Percentiles rank a stretch among this genome's conserved stretches.
These are phyloP conservation scores for Drosophila incognita DNA, from an alignment of 2,888 invertebrate genomes.

Conservation along the genomic window DNA sequence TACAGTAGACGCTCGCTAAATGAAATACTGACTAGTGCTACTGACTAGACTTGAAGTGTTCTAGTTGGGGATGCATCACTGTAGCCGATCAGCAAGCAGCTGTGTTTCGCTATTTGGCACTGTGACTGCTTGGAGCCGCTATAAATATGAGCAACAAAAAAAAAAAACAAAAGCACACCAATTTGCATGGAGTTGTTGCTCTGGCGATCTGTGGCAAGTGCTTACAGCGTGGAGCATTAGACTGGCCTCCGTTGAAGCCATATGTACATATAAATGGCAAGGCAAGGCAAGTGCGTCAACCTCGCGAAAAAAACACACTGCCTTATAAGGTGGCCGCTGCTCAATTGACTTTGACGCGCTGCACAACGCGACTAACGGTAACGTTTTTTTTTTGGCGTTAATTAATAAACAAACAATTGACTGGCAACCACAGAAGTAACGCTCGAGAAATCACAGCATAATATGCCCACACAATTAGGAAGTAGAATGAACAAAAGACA, in stretches of 20 bases:
- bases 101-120: constrained; percentile 1
- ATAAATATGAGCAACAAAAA: constrained; percentile 25
- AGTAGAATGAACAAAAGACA: constrained; percentile 39
- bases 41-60: too few species aligned
- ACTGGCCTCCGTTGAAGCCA: constrained; percentile 30
- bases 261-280: constrained; percentile 8
- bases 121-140: constrained; percentile 18
- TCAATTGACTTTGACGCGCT: constrained; percentile 56
- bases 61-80: background rate
- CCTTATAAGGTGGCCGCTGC: constrained; percentile 49
- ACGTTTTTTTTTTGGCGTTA: constrained; percentile 40
- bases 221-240: constrained; percentile 35
- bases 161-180: constrained; percentile 4
- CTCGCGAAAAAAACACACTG: constrained; percentile 44
- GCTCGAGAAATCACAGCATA: constrained; percentile 68
- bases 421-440: constrained; percentile 49
- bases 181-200: constrained; percentile 46
- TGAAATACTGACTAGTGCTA: background rate
- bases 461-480: constrained; percentile 74
- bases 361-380: constrained; percentile 49
- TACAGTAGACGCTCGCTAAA: background rate
- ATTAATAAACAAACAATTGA: constrained; percentile 69
- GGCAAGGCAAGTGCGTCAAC: constrained; percentile 69
- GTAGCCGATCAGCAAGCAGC: constrained; percentile 10
- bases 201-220: constrained; percentile 33